Evolutionary conservation across 2,888 invertebrate species (phyloP), one percentile per base, ranked within the genome.

Genomic region (Auanema freiburgensis): DNA sequence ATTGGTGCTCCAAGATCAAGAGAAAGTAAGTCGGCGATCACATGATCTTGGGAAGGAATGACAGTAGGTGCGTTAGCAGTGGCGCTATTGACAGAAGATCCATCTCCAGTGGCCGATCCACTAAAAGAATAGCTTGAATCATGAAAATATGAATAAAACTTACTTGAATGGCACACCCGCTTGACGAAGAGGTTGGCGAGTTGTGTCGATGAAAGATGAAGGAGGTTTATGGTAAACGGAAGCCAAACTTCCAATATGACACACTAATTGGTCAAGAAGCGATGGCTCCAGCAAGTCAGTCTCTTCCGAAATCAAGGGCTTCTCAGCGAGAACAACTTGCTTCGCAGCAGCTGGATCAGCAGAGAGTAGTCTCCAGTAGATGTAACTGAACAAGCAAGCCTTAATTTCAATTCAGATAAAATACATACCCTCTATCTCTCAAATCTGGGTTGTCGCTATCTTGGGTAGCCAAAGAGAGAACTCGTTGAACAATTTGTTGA

Each of bases 161-260:
- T 14, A 60, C 60, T 60, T 60, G 46, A 55, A 24, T 24, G 60
- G 42, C 3, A 50, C 24, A 52, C 63, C 69, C 21, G 70, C 69
- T 23, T 74, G 71, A 41, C 75, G 64, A 44, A 80, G 66, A 5
- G 80, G 79, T 59, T 78, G 74, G 65, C 86, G 83, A 92, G 80
- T 74, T 12, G 81, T 95, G 87, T 98, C 98, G 8, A 98, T 95
- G 85, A 98, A 99, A 0, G 97, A 94, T 12, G 92, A 92, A 0
- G 98, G 98, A 23, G 98, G 98, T 85, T 98, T 98, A 84, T 98
- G 98, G 84, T 98, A 99, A 12, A 98, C 97, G 49, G 96, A 93
- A 0, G 98, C 98, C 74, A 98, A 88, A 51, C 93, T 93, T 67
- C 95, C 94, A 83, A 98, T 97, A 86, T 98, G 97, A 84, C 97